A percentile compares a stretch with the other conserved stretches of the same genome.
Conservation (phyloP, 2,113 vertebrate species). For the Anthoscopus minutus region DNA sequence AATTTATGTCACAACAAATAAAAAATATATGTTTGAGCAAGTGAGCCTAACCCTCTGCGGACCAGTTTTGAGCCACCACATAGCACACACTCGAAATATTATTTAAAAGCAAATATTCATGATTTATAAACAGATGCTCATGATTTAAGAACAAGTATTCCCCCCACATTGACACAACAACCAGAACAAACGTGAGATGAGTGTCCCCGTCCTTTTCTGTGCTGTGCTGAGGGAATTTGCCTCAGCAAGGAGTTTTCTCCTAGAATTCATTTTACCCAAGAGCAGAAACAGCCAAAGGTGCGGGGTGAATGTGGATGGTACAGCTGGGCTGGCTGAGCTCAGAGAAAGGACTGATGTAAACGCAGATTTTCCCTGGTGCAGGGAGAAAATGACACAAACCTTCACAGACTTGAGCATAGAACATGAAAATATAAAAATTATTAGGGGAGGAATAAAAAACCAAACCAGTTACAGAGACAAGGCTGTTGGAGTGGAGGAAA, state of each 20-base stretch:
- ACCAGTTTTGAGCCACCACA: neutral
- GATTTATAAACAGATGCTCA: neutral
- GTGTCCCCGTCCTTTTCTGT: neutral
- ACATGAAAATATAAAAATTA: neutral
- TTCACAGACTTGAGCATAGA: neutral
- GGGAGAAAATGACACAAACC: neutral
- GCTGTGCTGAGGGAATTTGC: neutral
- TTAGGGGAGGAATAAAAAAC: neutral
- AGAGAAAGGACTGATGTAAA: neutral
- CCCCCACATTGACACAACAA: rapidly evolving
- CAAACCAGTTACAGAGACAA: neutral
- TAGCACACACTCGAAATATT: neutral
- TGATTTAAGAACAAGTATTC: neutral
- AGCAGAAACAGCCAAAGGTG: neutral
- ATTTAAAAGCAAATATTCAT: neutral
- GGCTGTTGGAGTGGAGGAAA: neutral
- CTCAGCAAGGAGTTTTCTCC: neutral
- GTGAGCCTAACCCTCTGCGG: neutral
- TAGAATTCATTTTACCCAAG: neutral
- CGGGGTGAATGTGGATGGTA: neutral
- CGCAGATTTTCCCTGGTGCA: neutral
- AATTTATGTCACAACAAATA: neutral
- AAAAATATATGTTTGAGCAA: neutral
- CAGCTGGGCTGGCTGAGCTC: neutral
- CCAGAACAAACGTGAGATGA: neutral